phyloP scores from a whole-genome alignment of 2,888 invertebrate species.

The Trachelus iudaicus region DNA sequence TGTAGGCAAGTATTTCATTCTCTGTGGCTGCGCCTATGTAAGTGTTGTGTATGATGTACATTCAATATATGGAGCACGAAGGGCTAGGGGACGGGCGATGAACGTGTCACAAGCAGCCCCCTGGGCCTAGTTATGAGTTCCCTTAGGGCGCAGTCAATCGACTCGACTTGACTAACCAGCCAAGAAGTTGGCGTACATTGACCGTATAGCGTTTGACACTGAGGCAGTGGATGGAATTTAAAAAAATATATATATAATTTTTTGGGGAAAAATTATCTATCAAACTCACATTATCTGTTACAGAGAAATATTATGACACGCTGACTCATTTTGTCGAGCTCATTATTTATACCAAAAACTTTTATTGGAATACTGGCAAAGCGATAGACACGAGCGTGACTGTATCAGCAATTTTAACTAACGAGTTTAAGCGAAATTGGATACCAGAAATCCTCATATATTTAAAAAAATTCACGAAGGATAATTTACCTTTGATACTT shows the following conservation, averaged over 20 bases:
- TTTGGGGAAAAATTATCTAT: not conserved
- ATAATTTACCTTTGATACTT: not conserved
- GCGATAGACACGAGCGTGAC: not conserved
- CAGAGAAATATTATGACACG: not conserved
- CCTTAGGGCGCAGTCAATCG: constrained; percentile 39
- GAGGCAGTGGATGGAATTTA: not conserved
- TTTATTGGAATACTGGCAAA: not conserved
- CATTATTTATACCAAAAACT: not conserved
- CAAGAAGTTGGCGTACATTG: not conserved
- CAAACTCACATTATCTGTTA: not conserved
- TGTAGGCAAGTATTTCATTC: not conserved
- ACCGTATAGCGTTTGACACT: not conserved
- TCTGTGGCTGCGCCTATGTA: not conserved
- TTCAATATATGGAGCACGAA: constrained; percentile 21
- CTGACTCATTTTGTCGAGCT: not conserved
- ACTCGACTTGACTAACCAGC: constrained; percentile 24
- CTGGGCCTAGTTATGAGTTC: constrained; percentile 62
- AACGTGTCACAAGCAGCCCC: constrained; percentile 63
- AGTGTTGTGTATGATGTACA: not conserved
- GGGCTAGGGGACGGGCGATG: constrained; percentile 47
- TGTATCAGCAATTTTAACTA: not conserved
- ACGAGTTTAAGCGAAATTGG: not conserved
- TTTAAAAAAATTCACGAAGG: not conserved
- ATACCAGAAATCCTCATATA: not conserved
- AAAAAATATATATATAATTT: no score